A percentile compares a stretch with the other conserved stretches of the same genome.
These are phyloP conservation scores for Oreotrochilus melanogaster DNA, from an alignment of 2,113 vertebrate genomes.

Conservation along the genomic window DNA sequence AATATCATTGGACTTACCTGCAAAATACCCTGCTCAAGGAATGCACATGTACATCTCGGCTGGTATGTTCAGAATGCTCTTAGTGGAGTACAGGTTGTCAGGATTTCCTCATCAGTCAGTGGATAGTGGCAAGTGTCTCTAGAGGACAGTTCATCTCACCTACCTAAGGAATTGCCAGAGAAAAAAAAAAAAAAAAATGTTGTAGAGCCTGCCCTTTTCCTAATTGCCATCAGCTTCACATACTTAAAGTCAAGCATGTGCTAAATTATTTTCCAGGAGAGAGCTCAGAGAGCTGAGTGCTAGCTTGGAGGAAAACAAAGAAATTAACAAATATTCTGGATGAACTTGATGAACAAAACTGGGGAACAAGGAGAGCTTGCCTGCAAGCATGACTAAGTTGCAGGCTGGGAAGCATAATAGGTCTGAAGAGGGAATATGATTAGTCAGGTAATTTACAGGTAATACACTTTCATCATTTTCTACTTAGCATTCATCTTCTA, in stretches of 20 bases:
- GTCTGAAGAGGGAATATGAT: constrained; percentile 24
- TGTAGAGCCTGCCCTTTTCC: not conserved
- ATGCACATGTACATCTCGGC: not conserved
- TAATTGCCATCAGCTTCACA: constrained; percentile 1
- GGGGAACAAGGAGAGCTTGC: not conserved
- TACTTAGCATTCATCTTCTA: constrained; percentile 37
- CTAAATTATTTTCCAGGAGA: not conserved
- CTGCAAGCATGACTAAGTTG: constrained; percentile 33
- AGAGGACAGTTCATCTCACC: not conserved
- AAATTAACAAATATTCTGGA: constrained; percentile 26
- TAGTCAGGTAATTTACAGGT: constrained; percentile 58
- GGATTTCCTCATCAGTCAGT: constrained; percentile 19
- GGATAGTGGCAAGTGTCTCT: fast-evolving
- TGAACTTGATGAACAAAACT: constrained; percentile 36
- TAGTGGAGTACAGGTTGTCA: not conserved
- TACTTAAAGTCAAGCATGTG: not conserved
- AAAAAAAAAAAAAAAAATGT: not conserved
- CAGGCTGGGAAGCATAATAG: not conserved
- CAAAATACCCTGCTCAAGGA: constrained; percentile 3
- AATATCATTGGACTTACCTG: constrained; percentile 40
- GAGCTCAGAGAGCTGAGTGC: not conserved
- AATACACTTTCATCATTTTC: constrained; percentile 47
- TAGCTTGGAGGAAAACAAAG: constrained; percentile 21
- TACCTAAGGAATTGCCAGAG: not conserved
- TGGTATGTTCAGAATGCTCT: not conserved